These are phyloP conservation scores for Mythimna lalbum DNA, from an alignment of 2,888 invertebrate genomes.

Conservation along the genomic window DNA sequence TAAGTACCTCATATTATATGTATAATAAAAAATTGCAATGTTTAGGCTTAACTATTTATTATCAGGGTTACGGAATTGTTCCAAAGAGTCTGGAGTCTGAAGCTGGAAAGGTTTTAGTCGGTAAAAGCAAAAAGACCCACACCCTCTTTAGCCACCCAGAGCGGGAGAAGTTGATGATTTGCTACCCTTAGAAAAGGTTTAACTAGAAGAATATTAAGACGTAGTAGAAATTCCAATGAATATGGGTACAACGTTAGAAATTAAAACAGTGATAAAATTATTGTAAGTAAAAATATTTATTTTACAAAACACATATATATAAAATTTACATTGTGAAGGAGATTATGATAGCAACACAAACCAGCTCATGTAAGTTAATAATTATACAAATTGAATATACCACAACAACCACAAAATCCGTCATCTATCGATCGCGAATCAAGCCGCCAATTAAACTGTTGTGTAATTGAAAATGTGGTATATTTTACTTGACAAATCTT, in stretches of 20 bases:
- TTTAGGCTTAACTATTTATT: too few species aligned
- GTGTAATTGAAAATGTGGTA: not conserved
- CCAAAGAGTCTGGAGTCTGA: too few species aligned
- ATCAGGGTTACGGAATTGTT: too few species aligned
- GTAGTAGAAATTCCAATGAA: not conserved
- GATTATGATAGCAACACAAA: not conserved
- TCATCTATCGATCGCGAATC: constrained; percentile 9
- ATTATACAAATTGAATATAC: not conserved
- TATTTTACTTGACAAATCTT: not conserved
- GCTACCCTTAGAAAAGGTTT: too few species aligned
- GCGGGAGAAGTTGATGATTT: too few species aligned
- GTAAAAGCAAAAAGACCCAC: too few species aligned
- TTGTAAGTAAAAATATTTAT: constrained; percentile 32
- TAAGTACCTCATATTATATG: too few species aligned
- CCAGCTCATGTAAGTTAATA: not conserved
- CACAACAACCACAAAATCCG: not conserved
- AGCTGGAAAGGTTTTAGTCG: too few species aligned
- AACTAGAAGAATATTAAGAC: not conserved
- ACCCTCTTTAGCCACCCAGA: too few species aligned
- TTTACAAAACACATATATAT: constrained; percentile 14
- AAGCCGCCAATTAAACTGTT: constrained; percentile 1
- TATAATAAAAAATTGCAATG: not conserved
- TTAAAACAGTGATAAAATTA: constrained; percentile 25
- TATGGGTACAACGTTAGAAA: not conserved
- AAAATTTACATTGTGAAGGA: constrained; percentile 1